These are phyloP conservation scores for Steinernema khuongi DNA, from an alignment of 1,140 invertebrate genomes.

Conservation along the genomic window DNA sequence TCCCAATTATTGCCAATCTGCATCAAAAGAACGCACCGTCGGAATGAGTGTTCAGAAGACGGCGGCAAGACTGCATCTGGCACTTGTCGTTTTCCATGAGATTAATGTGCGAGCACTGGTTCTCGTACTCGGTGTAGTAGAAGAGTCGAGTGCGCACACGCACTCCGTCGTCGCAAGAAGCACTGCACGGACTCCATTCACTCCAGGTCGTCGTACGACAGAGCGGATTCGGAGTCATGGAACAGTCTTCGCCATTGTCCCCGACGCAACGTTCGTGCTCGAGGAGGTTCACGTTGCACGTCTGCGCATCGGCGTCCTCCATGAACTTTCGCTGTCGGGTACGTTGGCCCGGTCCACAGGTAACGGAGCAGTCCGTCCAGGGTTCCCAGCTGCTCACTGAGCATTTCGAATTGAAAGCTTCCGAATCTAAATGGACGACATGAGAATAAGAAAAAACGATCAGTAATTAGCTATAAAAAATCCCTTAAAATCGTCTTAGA, in stretches of 20 bases:
- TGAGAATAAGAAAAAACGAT: neutral
- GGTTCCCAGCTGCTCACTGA: conserved; percentile 63
- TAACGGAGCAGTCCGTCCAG: conserved; percentile 65
- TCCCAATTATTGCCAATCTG: neutral
- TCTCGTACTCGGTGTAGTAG: conserved; percentile 55
- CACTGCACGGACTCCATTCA: conserved; percentile 73
- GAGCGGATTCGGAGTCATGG: conserved; percentile 51
- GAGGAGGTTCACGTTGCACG: conserved; percentile 17
- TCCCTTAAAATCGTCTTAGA: conserved; percentile 17
- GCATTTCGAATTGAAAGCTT: conserved; percentile 63
- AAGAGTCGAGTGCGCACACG: conserved; percentile 60
- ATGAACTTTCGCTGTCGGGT: conserved; percentile 62
- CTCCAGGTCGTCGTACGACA: conserved; percentile 70
- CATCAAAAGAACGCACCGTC: conserved; percentile 41
- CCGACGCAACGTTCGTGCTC: conserved; percentile 24
- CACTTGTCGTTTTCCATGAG: conserved; percentile 57
- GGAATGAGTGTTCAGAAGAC: conserved; percentile 50
- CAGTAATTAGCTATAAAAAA: neutral
- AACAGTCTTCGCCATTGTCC: conserved; percentile 54
- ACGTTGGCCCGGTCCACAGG: conserved; percentile 64
- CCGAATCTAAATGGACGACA: conserved; percentile 43
- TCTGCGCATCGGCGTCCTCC: conserved; percentile 21
- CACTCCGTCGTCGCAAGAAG: conserved; percentile 69
- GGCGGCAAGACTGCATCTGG: conserved; percentile 46
- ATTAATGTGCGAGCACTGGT: conserved; percentile 52